A percentile compares a stretch with the other conserved stretches of the same genome.
These are phyloP conservation scores for Orbicella faveolata DNA, from an alignment of 64 coral and sea anemone genomes.

Conservation along the genomic window DNA sequence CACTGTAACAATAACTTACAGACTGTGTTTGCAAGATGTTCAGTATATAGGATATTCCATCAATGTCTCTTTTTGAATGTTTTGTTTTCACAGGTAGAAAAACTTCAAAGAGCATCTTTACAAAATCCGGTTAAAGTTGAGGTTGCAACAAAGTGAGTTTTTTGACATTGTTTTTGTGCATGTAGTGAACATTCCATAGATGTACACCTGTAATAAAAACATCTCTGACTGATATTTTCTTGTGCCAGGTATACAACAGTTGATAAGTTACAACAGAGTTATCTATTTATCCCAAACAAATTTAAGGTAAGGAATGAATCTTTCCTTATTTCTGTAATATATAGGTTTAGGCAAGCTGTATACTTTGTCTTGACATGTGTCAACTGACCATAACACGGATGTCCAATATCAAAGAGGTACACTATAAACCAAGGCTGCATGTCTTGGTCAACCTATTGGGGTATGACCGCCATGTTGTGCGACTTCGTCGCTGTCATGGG, in stretches of 20 bases:
- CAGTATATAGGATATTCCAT: no score
- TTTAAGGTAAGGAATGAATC: slow-evolving; percentile 71
- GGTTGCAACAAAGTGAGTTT: slow-evolving; percentile 94
- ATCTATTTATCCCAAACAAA: slow-evolving; percentile 96
- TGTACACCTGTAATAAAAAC: neutral
- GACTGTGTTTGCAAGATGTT: no score
- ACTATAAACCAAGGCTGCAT: no score
- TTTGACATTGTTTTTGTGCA: neutral
- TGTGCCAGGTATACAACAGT: slow-evolving; percentile 86
- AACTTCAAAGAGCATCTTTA: slow-evolving; percentile 94
- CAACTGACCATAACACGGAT: no score
- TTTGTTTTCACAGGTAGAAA: slow-evolving; percentile 80
- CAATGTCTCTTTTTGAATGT: neutral
- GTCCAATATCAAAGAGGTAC: no score
- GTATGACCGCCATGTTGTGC: no score
- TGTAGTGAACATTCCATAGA: neutral
- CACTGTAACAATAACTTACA: no score
- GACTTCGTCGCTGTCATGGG: no score
- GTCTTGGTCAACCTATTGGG: no score
- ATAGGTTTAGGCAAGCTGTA: no score
- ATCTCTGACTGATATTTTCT: neutral
- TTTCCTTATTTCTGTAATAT: no score
- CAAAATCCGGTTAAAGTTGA: slow-evolving; percentile 99
- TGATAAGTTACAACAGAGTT: slow-evolving; percentile 94
- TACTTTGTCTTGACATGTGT: neutral